Evolutionary conservation across 2,113 vertebrate species (phyloP), one percentile per base, ranked within the genome.

Genomic region (Urocynchramus pylzowi): DNA sequence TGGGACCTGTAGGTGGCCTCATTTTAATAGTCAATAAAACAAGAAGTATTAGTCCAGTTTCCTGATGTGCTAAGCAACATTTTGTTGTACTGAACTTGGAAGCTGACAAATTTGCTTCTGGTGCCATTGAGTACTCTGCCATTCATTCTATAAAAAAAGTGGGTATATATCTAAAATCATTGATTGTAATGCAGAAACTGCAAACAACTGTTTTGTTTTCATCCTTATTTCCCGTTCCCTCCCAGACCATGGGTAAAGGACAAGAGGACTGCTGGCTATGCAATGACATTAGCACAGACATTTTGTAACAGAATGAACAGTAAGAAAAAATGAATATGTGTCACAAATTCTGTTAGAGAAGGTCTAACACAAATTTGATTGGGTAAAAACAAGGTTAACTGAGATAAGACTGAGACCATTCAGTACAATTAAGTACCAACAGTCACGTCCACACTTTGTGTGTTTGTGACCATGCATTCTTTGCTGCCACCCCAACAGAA

Each of bases 21-120:
- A 88, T 88, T 90, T 94, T 88, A 96, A 97, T 70, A 97, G 92
- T 67, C 87, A 95, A 65, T 83, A 95, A 94, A 75, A 42, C 44
- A 76, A 89, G 31, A 90, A 74, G 42, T 81, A 77, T 77, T 83
- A 67, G 39, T 50, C 84, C 68, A 73, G 14, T 76, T 90, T 89
- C 23, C 20, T 65, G 45, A 6, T 15, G 49, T 61, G 26, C 53
- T 82, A 70, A 65, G 50, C 42, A 90, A 83, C 5, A 2, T 35
- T 90, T 74, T 80, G 20, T 77, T 68, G 7, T 74, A 16, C 42
- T 35, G 42, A 89, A 80, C 35, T 33, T 47, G 67, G 82, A 90
- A 70, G 70, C 42, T 50, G 39, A 76, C 11, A 31, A 35, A 67
- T 61, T 86, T 83, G 59, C 33, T 90, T 83, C 63, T 57, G 39